phyloP scores from a whole-genome alignment of 2,888 invertebrate genomes.

The Trisateles emortualis region DNA sequence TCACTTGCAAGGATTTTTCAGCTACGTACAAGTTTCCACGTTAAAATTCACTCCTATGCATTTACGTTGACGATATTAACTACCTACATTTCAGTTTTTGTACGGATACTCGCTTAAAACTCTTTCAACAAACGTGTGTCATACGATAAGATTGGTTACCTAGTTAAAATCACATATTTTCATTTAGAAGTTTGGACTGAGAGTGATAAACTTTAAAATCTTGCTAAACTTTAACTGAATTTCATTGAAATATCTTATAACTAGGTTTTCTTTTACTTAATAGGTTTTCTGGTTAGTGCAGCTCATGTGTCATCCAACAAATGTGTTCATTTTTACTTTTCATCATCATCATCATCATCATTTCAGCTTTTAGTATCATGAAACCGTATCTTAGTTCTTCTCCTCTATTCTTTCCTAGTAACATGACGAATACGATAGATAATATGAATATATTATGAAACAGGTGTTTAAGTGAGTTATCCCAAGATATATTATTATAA shows the following conservation, averaged over 20 bases:
- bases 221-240: neutral
- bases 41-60: conserved; percentile 55
- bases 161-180: neutral
- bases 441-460: too few relatives aligned
- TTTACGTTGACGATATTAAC: conserved; percentile 35
- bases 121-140: conserved; percentile 6
- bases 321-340: too few relatives aligned
- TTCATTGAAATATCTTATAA: neutral
- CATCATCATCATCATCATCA: too few relatives aligned
- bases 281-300: conserved; percentile 38
- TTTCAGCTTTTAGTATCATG: too few relatives aligned
- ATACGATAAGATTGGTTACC: conserved; percentile 8
- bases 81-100: conserved; percentile 23
- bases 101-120: conserved; percentile 4
- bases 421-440: too few relatives aligned
- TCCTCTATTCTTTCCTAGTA: too few relatives aligned
- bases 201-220: neutral
- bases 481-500: too few relatives aligned
- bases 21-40: conserved; percentile 60
- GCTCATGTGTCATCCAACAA: too few relatives aligned
- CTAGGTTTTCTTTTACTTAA: neutral
- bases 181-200: neutral
- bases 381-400: too few relatives aligned
- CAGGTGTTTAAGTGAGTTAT: too few relatives aligned
- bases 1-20: conserved; percentile 78